Base-by-base conservation (phyloP, 1,140 invertebrate species). In the Hesperophylax magnus region DNA sequence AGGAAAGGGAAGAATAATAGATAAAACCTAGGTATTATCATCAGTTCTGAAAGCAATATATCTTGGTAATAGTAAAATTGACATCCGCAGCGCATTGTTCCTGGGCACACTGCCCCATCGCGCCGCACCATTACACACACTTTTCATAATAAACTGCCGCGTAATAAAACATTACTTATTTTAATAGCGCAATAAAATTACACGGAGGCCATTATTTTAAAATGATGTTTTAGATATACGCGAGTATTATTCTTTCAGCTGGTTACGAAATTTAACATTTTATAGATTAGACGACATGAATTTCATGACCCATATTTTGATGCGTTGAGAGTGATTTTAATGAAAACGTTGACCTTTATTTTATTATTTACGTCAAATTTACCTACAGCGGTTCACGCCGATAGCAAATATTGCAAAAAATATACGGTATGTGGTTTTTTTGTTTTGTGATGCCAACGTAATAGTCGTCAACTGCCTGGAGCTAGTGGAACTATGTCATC, bases 181-280 rank as follows among this genome's bases (percentile, higher is more conserved):
- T 72, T 72, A 54, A 72, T 72, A 27, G 69, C 47, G 47, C 52
- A 27, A 72, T 72, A 72, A 72, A 72, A 72, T 72, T 54, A 54
- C 69, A 17, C 18, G 20, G 53, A 22, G 18, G 47, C 63, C 69
- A 53, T 72, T 27, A 72, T 72, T 72, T 71, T 72, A 72, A 72
- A 54, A 72, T 54, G 39, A 54, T 54, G 20, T 72, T 72, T 72
- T 24, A 53, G 69, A 54, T 56, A 20, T 53, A 24, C 47, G 56
- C 52, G 52, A 27, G 65, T n/a, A 17, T 34, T 17, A 11, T 39
- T 54, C 39, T 72, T 53, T 72, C 27, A 31, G 20, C 47, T 1
- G 27, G 17, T 72, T 72, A 52, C 52, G 69, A 54, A 72, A 27
- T 17, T 67, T 18, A 15, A 18, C 31, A 39, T 34, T 54, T 67